phyloP scores from a whole-genome alignment of 2,113 vertebrate species.

The Camarhynchus parvulus region DNA sequence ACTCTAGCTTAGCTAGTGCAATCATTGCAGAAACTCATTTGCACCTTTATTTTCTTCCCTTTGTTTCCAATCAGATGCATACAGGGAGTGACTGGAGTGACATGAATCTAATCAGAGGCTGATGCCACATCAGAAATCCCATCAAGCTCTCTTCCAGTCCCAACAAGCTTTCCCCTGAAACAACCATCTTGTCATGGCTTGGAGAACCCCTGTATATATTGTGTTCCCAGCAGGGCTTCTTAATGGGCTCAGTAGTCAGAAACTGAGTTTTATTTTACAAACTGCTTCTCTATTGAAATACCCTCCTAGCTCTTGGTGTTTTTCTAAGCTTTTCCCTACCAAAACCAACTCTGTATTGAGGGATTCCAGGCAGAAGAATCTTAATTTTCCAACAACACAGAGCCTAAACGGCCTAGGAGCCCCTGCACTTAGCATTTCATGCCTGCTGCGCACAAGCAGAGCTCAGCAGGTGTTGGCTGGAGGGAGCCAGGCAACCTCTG shows the following conservation, averaged over 20 bases:
- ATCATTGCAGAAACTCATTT: constrained; percentile 2
- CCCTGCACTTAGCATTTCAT: not conserved
- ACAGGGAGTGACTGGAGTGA: not conserved
- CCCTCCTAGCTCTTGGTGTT: not conserved
- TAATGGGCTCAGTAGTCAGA: not conserved
- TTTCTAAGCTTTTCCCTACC: not conserved
- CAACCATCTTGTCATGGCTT: not conserved
- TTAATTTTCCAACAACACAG: not conserved
- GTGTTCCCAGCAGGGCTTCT: not conserved
- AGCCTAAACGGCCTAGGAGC: not conserved
- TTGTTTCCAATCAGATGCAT: constrained; percentile 21
- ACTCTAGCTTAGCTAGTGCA: not conserved
- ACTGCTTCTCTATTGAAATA: not conserved
- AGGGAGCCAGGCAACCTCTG: not conserved
- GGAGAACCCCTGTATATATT: not conserved
- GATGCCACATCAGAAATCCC: constrained; percentile 11
- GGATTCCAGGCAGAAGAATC: not conserved
- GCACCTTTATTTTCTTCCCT: constrained; percentile 22
- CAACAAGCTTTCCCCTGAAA: constrained; percentile 28
- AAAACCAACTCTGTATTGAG: not conserved
- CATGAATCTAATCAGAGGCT: constrained; percentile 36
- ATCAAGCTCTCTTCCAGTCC: constrained; percentile 27
- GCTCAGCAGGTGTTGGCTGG: not conserved
- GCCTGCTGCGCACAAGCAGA: not conserved
- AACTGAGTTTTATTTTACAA: not conserved